Conservation (phyloP, 2,797 vertebrate species). For the Chromis chromis region DNA sequence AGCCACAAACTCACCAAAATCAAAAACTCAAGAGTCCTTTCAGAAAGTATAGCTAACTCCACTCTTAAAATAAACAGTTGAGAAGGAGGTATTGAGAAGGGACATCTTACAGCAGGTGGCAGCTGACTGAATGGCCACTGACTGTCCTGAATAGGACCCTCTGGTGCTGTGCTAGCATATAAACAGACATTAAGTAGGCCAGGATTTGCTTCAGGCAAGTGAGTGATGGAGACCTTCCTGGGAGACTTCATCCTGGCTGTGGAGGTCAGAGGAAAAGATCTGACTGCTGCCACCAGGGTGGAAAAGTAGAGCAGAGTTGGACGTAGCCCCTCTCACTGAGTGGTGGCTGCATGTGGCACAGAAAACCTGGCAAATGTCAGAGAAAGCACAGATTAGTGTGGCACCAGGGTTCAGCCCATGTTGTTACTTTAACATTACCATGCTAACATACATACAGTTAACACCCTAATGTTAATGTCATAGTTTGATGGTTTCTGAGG, state of each 20-base stretch:
- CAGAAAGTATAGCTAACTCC: constrained; percentile 41
- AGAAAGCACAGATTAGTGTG: not conserved
- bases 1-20: constrained; percentile 45
- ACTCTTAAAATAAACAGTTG: constrained; percentile 49
- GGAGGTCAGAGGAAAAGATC: constrained; percentile 69
- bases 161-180: constrained; percentile 85
- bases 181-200: constrained; percentile 68
- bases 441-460: too few relatives aligned
- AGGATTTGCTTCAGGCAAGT: constrained; percentile 69
- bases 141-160: constrained; percentile 59
- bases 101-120: constrained; percentile 70
- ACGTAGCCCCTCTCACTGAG: constrained; percentile 84
- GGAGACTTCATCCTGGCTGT: constrained; percentile 72
- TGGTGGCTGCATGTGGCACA: constrained; percentile 84
- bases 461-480: too few relatives aligned
- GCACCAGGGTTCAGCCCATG: too few relatives aligned
- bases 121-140: constrained; percentile 47
- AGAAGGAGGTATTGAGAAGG: constrained; percentile 69
- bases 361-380: constrained; percentile 86
- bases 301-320: constrained; percentile 73
- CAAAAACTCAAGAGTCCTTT: constrained; percentile 42
- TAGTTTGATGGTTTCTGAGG: too few relatives aligned
- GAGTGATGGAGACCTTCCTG: constrained; percentile 70
- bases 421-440: too few relatives aligned
- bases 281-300: constrained; percentile 66